A percentile compares a stretch with the other conserved stretches of the same genome.
Conservation (phyloP, 2,797 vertebrate genomes). For the Molossus alvarezi region DNA sequence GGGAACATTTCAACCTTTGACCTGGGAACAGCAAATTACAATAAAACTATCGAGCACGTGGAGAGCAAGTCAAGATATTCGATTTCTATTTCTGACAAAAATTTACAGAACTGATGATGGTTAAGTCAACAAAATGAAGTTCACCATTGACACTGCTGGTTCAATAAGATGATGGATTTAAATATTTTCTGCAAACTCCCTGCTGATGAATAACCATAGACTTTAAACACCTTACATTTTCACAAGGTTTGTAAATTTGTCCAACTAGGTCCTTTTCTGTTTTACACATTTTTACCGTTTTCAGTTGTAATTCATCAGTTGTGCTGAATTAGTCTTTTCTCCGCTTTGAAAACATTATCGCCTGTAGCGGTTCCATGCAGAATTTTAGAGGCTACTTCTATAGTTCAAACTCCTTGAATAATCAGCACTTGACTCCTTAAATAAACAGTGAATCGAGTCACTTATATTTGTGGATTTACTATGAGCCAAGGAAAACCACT, state of each 20-base stretch:
- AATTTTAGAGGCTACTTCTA: conserved; percentile 20
- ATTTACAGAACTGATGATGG: background rate
- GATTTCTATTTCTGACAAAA: conserved; percentile 27
- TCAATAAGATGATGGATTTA: conserved; percentile 10
- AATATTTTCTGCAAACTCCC: conserved; percentile 29
- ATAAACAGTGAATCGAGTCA: conserved; percentile 19
- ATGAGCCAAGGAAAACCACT: conserved; percentile 37
- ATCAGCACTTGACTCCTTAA: conserved; percentile 19
- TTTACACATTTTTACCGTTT: background rate
- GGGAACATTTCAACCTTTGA: background rate
- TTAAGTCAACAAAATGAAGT: conserved; percentile 29
- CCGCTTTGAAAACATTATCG: conserved; percentile 15
- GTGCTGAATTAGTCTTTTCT: conserved; percentile 61
- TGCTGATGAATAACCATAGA: conserved; percentile 18
- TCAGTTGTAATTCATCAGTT: conserved; percentile 41
- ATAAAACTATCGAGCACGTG: background rate
- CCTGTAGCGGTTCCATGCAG: background rate
- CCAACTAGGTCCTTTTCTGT: background rate
- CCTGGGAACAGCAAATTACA: background rate
- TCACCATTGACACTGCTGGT: background rate
- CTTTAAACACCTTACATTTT: conserved; percentile 18
- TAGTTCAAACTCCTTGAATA: conserved; percentile 41
- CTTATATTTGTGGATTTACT: background rate
- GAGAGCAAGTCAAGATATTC: conserved; percentile 11
- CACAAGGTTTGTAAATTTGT: background rate